Evolutionary conservation across 2,888 invertebrate species (phyloP).

Genomic region (Ptilodon capucinus): DNA sequence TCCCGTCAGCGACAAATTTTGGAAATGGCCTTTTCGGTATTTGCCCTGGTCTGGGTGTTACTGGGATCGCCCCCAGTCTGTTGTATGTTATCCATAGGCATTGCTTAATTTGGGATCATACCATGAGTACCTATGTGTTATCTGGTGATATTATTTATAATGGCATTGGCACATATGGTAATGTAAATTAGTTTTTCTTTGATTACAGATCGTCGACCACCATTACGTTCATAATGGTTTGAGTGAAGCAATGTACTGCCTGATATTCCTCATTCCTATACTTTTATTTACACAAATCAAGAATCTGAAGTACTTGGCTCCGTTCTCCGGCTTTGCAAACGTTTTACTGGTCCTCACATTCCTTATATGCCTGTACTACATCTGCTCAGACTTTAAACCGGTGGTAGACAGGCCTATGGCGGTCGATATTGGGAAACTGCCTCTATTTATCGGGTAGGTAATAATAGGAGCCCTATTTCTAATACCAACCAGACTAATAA

Average conservation of each 20-base stretch:
- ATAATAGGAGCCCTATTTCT: not conserved
- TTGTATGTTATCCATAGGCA: no score
- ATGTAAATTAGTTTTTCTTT: constrained; percentile 1
- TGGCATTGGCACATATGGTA: no score
- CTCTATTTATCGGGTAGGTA: constrained; percentile 90
- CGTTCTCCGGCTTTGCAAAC: constrained; percentile 95
- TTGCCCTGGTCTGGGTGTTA: no score
- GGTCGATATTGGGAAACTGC: constrained; percentile 84
- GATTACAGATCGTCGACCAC: constrained; percentile 65
- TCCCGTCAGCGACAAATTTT: no score
- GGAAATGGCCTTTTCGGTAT: no score
- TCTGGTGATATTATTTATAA: no score
- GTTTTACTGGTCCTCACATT: constrained; percentile 89
- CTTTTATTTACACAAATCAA: constrained; percentile 83
- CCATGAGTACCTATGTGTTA: no score
- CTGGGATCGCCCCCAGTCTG: no score
- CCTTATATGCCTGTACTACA: constrained; percentile 90
- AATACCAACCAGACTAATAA: no score
- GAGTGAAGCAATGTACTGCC: constrained; percentile 57
- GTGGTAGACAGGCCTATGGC: constrained; percentile 79
- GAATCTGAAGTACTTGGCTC: constrained; percentile 91
- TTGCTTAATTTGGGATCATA: no score
- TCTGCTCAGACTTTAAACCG: constrained; percentile 82
- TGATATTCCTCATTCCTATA: constrained; percentile 67
- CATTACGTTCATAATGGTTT: constrained; percentile 43